Base-by-base conservation (phyloP, 1,140 invertebrate species). In the Temnothorax nylanderi region DNA sequence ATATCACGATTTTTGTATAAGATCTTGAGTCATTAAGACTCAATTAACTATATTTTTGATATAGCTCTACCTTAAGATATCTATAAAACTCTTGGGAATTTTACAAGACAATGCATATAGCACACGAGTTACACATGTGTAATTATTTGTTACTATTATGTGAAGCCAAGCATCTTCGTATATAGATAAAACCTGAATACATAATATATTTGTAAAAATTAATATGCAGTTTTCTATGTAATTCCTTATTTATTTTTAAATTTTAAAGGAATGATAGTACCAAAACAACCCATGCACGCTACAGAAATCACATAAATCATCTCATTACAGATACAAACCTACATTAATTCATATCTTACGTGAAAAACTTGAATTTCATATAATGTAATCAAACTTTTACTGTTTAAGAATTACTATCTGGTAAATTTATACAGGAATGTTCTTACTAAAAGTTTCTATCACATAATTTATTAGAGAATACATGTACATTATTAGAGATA, bases 391-490 rank as follows among this genome's bases (percentile, higher is more conserved):
- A 62, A 62, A 62, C n/a, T 62, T 3, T 62, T 69, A 16, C 47
- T 86, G 13, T 34, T 26, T 71, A 72, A 3, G 3, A 44, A 18
- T 62, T 47, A 21, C 0, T 54, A 21, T 41, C 7, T 49, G 54
- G 44, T 16, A 87, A 67, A 87, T 64, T 21, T 60, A n/a, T 75
- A 44, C 32, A 71, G 16, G 86, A 87, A 62, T 56, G 26, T 37
- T 58, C 54, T 16, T 32, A 58, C 21, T 58, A 13, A 37, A 37
- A 3, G 3, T 60, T 32, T 60, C 16, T 34, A 62, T 7, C 0
- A 62, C 16, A 18, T 8, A 62, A 32, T 62, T 62, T 34, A 16
- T 62, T 62, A 18, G 6, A 62, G 1, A 18, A 62, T 54, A 11
- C 26, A 49, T 26, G 37, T 26, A 26, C 37, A 41, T 10, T n/a